Base-by-base conservation (phyloP, 2,113 vertebrate species). In the Narcine bancroftii region DNA sequence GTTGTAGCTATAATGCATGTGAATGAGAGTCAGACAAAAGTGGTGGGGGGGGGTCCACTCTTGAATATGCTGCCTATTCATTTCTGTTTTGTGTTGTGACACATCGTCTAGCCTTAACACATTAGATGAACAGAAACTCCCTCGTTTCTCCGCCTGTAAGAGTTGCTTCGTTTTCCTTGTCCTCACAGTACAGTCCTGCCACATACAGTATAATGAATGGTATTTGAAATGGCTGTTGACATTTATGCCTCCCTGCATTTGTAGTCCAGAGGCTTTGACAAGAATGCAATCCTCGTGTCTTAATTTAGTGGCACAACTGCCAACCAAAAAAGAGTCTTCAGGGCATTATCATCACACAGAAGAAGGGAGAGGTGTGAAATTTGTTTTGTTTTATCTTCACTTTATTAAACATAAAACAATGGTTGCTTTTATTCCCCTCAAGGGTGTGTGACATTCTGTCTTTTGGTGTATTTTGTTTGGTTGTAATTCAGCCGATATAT, bases 381-480 rank as follows among this genome's bases (percentile, higher is more conserved):
- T 69, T 91, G 65, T 91, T 69, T 91, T 69, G 71, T 71, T 91
- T 91, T 91, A 71, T 10, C 65, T 91, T 71, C 39, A 71, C 9
- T 91, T 91, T 91, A 69, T 69, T 91, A 69, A 87, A 29, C 13
- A 6, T 45, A 45, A 42, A 91, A 91, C 65, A 91, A 45, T 47
- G 47, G 63, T 65, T 26, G 65, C 0, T 47, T 47, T 91, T 91
- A 66, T 91, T 91, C 39, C 65, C 24, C 36, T 69, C 89, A 3
- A 69, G 39, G 63, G 60, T 11, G 6, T 66, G 39, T 89, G 87
- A 69, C 89, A 69, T 91, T 36, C 33, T 19, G 19, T 47, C 39
- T 45, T 42, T 45, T 45, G 42, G 71, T 39, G 81, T 15, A 60
- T 87, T 87, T 60, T n/a, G 60, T 36, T 60, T 87, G 47, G 56